Evolutionary conservation across 2,888 invertebrate genomes (phyloP), one percentile per base, ranked within the genome.

Genomic region (Tuberolachnus salignus): DNA sequence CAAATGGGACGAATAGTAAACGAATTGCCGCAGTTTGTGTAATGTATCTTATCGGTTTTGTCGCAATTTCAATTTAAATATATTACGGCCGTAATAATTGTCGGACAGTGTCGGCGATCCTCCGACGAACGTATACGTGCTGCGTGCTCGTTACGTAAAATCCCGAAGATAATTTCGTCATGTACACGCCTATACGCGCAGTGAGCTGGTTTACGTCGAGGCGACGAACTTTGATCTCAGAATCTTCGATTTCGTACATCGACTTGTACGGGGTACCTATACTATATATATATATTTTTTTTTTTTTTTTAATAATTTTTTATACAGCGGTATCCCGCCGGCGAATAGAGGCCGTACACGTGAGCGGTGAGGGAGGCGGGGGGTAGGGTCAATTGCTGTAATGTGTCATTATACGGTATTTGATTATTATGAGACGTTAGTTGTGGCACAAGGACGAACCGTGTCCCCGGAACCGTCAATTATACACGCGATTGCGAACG

Each of bases 361-460:
- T 34, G 11, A 10, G 42, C n/a, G n/a, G n/a, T n/a, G n/a, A n/a
- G n/a, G n/a, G n/a, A n/a, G n/a, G n/a, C n/a, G n/a, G n/a, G n/a
- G n/a, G n/a, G n/a, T n/a, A 44, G 74, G 55, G 26, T 74, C 72
- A 72, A 59, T 14, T 19, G 16, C 51, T 46, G 46, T 72, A 53
- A 63, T 44, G 42, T 63, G 21, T 63, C 53, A 64, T 78, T 78
- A 69, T n/a, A 59, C 51, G 78, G 78, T 78, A 14, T 69, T 78
- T 42, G 69, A 61, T 78, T 59, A 69, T 69, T 59, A 34, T 49
- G 55, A 57, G 75, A 44, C 21, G 75, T 46, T 21, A 16, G 51
- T 78, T 51, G n/a, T 78, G 21, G 78, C 49, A 69, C 78, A 69
- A 78, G 67, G 78, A 67, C 78, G 67, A 34, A 9, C 26, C 26